These are phyloP conservation scores for Anoplophora glabripennis DNA, from an alignment of 1,140 invertebrate genomes.

Conservation along the genomic window DNA sequence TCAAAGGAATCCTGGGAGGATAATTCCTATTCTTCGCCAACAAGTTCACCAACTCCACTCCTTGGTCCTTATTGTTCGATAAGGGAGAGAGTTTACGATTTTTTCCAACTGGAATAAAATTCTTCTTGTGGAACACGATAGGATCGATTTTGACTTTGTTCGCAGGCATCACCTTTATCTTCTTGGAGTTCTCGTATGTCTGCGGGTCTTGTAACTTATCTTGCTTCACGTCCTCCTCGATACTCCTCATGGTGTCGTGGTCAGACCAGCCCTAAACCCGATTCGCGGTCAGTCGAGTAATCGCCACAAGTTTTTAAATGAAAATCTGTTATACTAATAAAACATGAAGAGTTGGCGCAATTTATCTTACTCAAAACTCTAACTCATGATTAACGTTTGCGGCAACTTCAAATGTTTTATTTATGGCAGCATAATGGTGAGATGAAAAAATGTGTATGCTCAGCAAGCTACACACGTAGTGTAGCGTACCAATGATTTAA, in stretches of 20 bases:
- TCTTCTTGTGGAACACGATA: slow-evolving; percentile 22
- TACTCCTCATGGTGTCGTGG: slow-evolving; percentile 32
- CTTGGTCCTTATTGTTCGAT: slow-evolving; percentile 54
- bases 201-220: slow-evolving; percentile 18
- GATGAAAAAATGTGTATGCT: not conserved
- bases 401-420: not conserved
- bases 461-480: slow-evolving; percentile 32
- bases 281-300: not conserved
- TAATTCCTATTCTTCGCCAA: slow-evolving; percentile 55
- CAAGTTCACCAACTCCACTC: slow-evolving; percentile 67
- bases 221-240: slow-evolving; percentile 24
- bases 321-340: not conserved
- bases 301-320: no score
- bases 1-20: slow-evolving; percentile 49
- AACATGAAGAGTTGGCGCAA: not conserved
- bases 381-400: not conserved
- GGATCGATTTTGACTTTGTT: slow-evolving; percentile 30
- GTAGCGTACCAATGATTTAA: slow-evolving; percentile 63
- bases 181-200: slow-evolving; percentile 30
- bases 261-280: slow-evolving; percentile 42
- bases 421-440: not conserved
- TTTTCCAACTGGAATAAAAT: slow-evolving; percentile 29
- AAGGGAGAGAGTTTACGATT: slow-evolving; percentile 52
- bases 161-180: slow-evolving; percentile 20
- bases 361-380: not conserved